phyloP scores from a whole-genome alignment of 1,140 invertebrate species.

The Condylostylus longicornis region DNA sequence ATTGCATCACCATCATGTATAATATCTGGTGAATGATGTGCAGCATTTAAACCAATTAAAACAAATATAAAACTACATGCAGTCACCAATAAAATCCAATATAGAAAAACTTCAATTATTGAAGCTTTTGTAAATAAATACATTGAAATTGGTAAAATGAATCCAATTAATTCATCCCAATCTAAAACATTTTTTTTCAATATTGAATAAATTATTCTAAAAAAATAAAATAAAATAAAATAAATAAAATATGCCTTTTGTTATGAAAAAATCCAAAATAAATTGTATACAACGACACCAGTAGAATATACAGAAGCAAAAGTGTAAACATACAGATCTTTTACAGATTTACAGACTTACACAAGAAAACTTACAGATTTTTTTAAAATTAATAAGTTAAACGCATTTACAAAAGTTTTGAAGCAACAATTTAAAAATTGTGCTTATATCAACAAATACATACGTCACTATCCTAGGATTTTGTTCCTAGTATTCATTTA shows the following conservation, averaged over 20 bases:
- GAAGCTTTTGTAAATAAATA: slow-evolving; percentile 22
- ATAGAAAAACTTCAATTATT: slow-evolving; percentile 20
- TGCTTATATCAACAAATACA: too few species aligned
- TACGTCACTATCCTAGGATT: too few species aligned
- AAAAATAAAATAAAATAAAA: background rate
- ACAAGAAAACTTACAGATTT: too few species aligned
- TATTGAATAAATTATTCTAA: slow-evolving; percentile 12
- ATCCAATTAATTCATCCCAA: slow-evolving; percentile 33
- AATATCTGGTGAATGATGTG: slow-evolving; percentile 66
- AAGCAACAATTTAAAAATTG: too few species aligned
- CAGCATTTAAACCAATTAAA: slow-evolving; percentile 53
- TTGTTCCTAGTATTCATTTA: too few species aligned
- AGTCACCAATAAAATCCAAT: slow-evolving; percentile 44
- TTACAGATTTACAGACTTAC: too few species aligned
- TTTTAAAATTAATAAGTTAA: too few species aligned
- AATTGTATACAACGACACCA: too few species aligned
- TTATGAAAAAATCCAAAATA: background rate
- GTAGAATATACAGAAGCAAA: too few species aligned
- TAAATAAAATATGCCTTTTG: background rate
- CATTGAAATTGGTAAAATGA: slow-evolving; percentile 37
- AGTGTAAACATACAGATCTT: too few species aligned
- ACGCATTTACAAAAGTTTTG: too few species aligned
- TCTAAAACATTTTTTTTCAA: slow-evolving; percentile 13
- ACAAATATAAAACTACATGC: slow-evolving; percentile 45
- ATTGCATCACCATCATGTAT: slow-evolving; percentile 65